These are phyloP conservation scores for Phalloptychus januarius DNA, from an alignment of 2,797 vertebrate genomes.

Conservation along the genomic window DNA sequence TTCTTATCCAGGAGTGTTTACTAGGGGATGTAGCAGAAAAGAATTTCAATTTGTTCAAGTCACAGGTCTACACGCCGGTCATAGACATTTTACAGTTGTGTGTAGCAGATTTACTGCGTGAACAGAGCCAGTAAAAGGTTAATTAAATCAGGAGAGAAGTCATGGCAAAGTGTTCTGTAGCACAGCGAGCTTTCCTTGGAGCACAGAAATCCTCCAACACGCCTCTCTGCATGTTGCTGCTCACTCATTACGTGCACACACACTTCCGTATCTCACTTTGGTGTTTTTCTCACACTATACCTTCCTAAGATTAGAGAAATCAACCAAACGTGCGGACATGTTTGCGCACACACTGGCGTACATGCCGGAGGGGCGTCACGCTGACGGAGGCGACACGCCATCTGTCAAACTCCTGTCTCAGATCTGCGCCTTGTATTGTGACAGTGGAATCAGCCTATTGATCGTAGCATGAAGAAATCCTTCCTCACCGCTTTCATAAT, in stretches of 20 bases:
- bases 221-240: constrained; percentile 46
- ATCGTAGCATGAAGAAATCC: constrained; percentile 62
- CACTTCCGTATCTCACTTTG: not conserved
- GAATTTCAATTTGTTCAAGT: constrained; percentile 50
- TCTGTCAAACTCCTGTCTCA: constrained; percentile 73
- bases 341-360: not conserved
- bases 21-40: constrained; percentile 21
- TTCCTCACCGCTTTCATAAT: constrained; percentile 68
- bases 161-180: constrained; percentile 59
- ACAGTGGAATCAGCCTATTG: constrained; percentile 70
- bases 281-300: constrained; percentile 45
- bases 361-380: constrained; percentile 38
- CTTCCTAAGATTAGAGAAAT: constrained; percentile 58
- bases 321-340: constrained; percentile 35
- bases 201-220: constrained; percentile 59
- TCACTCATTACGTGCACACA: constrained; percentile 23
- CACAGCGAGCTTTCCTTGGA: constrained; percentile 66
- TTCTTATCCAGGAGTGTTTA: constrained; percentile 27
- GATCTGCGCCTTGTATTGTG: constrained; percentile 57
- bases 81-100: constrained; percentile 43
- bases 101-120: constrained; percentile 49
- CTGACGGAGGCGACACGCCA: constrained; percentile 71
- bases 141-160: constrained; percentile 74
- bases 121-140: constrained; percentile 70
- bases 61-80: constrained; percentile 32